Base-by-base conservation (phyloP, 2,113 vertebrate genomes). In the Pomatostomus ruficeps region DNA sequence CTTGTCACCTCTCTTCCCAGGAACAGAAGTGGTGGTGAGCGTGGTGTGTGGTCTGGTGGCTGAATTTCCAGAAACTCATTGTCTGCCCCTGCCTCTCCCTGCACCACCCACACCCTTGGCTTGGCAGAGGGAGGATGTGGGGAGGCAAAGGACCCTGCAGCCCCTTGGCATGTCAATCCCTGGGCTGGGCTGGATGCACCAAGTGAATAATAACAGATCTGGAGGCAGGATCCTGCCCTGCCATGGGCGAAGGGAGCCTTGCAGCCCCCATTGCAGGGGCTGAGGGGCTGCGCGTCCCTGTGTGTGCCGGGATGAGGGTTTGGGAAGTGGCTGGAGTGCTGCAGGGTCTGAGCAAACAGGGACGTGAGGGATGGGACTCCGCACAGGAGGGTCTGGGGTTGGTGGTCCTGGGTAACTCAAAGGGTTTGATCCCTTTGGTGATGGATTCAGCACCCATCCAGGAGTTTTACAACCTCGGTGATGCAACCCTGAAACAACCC, bases 21-120 rank as follows among this genome's bases (percentile, higher is more conserved):
- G 67, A 93, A 68, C 79, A 95, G 93, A 92, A 96, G 66, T 26
- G 2, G 70, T 2, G 36, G 71, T 26, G 77, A 81, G 46, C 0
- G 8, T 14, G 85, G 52, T 1, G 5, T 71, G 52, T 0, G 28
- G 15, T 16, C 13, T 63, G 57, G n/a, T 0, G 40, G 43, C 12
- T 26, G 0, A 88, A 58, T 57, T 85, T 75, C 36, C 40, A 11
- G 1, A 40, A 93, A 66, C 25, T 43, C 7, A 1, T 12, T 9
- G 11, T 38, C 26, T 23, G 22, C 17, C 11, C 0, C 58, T 2
- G 3, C 66, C 35, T 58, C 20, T 24, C 68, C 28, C 29, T 6
- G 33, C 31, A 7, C 23, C 71, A 0, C 45, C 38, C 38, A 1
- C 26, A 0, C 1, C 65, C 29, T 78, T 1, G 1, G 0, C 4